These are phyloP conservation scores for Urosaurus nigricauda DNA, from an alignment of 2,797 vertebrate genomes.

Conservation along the genomic window DNA sequence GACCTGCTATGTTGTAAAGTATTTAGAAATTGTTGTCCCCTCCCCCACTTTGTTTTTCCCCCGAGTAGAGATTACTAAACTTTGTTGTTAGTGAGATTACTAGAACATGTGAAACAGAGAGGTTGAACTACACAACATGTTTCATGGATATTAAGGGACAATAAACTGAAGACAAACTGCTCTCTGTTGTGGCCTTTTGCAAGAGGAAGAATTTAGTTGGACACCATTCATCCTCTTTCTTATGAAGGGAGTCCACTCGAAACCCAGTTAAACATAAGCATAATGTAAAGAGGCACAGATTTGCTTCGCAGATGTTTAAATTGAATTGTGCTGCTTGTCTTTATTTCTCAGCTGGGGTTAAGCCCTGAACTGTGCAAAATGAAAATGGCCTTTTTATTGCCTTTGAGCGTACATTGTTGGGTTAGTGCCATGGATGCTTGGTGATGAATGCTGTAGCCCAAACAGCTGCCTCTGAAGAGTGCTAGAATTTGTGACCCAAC, in stretches of 20 bases:
- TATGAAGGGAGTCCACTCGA: constrained; percentile 33
- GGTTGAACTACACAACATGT: constrained; percentile 24
- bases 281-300: constrained; percentile 34
- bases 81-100: accelerated
- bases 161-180: not conserved
- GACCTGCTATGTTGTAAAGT: not conserved
- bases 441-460: constrained; percentile 40
- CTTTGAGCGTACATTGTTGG: constrained; percentile 38
- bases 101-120: not conserved
- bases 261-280: constrained; percentile 22
- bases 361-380: constrained; percentile 51
- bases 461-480: constrained; percentile 41
- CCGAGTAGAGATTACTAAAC: too few species aligned
- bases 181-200: not conserved
- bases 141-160: constrained; percentile 28
- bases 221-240: not conserved
- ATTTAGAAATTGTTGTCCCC: not conserved
- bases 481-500: constrained; percentile 29
- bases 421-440: constrained; percentile 41
- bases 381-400: constrained; percentile 55
- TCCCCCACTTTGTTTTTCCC: not conserved
- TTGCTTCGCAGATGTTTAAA: constrained; percentile 57
- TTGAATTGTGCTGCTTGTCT: constrained; percentile 59
- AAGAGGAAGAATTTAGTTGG: not conserved
- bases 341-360: constrained; percentile 58